These are phyloP conservation scores for Psilopsiagon aurifrons DNA, from an alignment of 2,113 vertebrate genomes.

Conservation along the genomic window DNA sequence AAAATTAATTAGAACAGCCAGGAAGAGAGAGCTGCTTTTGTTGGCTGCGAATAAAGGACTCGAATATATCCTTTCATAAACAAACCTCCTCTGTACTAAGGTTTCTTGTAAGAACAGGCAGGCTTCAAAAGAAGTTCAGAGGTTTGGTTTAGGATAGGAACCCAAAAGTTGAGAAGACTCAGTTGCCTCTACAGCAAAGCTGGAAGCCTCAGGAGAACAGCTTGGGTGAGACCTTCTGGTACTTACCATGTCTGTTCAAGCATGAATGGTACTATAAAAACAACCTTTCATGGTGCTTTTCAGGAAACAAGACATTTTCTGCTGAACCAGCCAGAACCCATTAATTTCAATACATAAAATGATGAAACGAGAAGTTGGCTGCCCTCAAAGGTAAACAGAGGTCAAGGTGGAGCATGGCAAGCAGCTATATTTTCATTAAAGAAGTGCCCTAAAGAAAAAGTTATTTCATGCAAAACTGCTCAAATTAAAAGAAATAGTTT, in stretches of 20 bases:
- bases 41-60: slow-evolving; percentile 58
- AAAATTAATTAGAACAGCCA: slow-evolving; percentile 48
- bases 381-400: slow-evolving; percentile 27
- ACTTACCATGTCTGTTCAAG: neutral
- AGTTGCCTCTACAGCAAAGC: neutral
- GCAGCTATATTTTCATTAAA: neutral
- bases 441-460: neutral
- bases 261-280: neutral
- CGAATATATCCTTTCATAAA: slow-evolving; percentile 41
- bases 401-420: neutral
- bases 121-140: slow-evolving; percentile 1
- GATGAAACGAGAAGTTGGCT: neutral
- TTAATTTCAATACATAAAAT: slow-evolving; percentile 15
- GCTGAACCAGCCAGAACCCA: slow-evolving; percentile 18
- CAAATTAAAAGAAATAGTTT: neutral
- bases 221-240: neutral
- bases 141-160: neutral
- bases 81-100: slow-evolving; percentile 12
- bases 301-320: slow-evolving; percentile 34
- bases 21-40: slow-evolving; percentile 30
- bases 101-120: slow-evolving; percentile 42
- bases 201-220: neutral
- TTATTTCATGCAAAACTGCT: neutral
- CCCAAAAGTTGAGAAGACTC: neutral
- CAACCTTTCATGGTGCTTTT: neutral